Percentiles rank a stretch among this genome's conserved stretches.
These are phyloP conservation scores for Anthrax anthrax DNA, from an alignment of 2,888 invertebrate genomes.

Conservation along the genomic window DNA sequence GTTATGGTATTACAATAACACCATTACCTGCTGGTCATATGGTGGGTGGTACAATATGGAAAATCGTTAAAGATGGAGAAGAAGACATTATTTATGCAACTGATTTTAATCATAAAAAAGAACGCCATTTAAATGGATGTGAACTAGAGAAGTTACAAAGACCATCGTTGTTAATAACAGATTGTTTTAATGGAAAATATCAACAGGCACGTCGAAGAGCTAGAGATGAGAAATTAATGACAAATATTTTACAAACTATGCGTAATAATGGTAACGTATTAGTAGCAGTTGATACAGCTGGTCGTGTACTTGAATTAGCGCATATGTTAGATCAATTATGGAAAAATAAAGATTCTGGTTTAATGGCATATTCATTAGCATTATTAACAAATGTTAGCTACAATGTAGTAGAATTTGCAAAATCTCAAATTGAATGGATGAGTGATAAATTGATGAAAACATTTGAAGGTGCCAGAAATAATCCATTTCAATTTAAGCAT, in stretches of 20 bases:
- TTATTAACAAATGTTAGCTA: slow-evolving; percentile 93
- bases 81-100: slow-evolving; percentile 97
- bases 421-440: slow-evolving; percentile 99
- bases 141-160: slow-evolving; percentile 79
- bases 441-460: slow-evolving; percentile 92
- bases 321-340: slow-evolving; percentile 92
- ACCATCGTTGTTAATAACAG: slow-evolving; percentile 88
- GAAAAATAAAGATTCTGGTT: slow-evolving; percentile 89
- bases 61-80: slow-evolving; percentile 93
- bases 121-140: slow-evolving; percentile 92
- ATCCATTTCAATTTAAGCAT: slow-evolving; percentile 92
- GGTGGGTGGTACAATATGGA: slow-evolving; percentile 98
- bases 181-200: slow-evolving; percentile 90
- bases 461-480: slow-evolving; percentile 80
- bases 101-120: slow-evolving; percentile 98
- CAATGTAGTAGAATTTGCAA: slow-evolving; percentile 97
- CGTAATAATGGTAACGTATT: slow-evolving; percentile 91
- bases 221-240: slow-evolving; percentile 93
- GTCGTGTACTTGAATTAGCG: slow-evolving; percentile 86
- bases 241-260: slow-evolving; percentile 85
- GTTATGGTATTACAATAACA: slow-evolving; percentile 86
- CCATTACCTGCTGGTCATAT: slow-evolving; percentile 95
- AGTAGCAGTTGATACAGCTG: slow-evolving; percentile 93
- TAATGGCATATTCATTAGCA: slow-evolving; percentile 86
- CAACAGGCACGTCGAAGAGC: slow-evolving; percentile 78